phyloP scores from a whole-genome alignment of 2,888 invertebrate species.

The Encarsia formosa region DNA sequence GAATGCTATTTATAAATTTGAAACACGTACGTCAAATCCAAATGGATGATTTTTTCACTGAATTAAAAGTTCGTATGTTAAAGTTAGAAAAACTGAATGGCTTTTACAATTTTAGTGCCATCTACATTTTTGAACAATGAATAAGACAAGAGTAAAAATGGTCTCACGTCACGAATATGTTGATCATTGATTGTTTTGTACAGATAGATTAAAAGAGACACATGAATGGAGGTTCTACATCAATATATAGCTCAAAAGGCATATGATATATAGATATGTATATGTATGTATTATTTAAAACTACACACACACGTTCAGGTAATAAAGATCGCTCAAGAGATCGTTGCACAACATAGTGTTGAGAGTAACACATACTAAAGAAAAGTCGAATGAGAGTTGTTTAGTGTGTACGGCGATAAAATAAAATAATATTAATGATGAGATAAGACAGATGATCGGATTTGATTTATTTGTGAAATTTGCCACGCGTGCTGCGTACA shows the following conservation, averaged over 20 bases:
- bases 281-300: no score
- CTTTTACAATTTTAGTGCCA: no score
- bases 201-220: constrained; percentile 18
- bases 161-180: no score
- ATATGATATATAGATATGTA: constrained; percentile 8
- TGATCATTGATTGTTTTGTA: no score
- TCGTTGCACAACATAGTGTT: constrained; percentile 15
- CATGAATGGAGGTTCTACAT: constrained; percentile 25
- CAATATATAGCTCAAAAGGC: constrained; percentile 17
- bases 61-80: no score
- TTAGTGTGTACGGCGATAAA: constrained; percentile 11
- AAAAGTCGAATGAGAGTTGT: constrained; percentile 12
- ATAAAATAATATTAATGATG: neutral
- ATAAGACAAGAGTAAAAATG: no score
- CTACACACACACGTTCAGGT: constrained; percentile 21
- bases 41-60: no score
- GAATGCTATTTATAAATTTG: no score
- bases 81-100: no score
- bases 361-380: constrained; percentile 8
- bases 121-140: no score
- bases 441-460: constrained; percentile 6
- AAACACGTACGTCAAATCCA: no score
- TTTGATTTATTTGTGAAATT: constrained; percentile 18
- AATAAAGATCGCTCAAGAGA: constrained; percentile 8
- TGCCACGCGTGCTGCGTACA: constrained; percentile 24